Percentiles rank a stretch among this genome's conserved stretches.
Conservation (phyloP, 1,140 invertebrate species). For the Zaprionus gabonicus region DNA sequence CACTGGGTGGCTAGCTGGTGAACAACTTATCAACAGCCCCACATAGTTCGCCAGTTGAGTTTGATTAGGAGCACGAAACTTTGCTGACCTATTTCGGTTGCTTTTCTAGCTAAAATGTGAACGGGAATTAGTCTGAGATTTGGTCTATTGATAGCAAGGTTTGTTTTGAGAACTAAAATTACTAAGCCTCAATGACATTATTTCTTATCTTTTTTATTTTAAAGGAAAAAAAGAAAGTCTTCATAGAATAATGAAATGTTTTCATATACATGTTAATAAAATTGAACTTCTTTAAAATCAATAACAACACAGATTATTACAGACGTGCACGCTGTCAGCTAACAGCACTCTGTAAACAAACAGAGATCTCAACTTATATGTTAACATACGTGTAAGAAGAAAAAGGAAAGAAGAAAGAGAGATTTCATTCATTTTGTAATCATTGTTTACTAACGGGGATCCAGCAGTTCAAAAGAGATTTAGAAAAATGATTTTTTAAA, state of each 20-base stretch:
- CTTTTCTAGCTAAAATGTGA: not conserved
- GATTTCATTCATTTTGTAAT: too few species aligned
- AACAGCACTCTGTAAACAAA: not conserved
- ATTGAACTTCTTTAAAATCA: not conserved
- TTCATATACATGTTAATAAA: too few species aligned
- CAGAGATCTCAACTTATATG: too few species aligned
- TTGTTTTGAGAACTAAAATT: not conserved
- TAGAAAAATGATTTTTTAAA: too few species aligned
- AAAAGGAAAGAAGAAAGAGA: too few species aligned
- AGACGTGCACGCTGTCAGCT: too few species aligned
- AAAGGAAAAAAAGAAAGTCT: too few species aligned
- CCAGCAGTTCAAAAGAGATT: too few species aligned
- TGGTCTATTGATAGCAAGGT: not conserved
- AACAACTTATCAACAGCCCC: not conserved
- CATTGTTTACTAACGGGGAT: too few species aligned
- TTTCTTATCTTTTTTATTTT: too few species aligned
- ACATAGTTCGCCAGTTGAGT: not conserved
- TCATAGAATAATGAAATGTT: not conserved
- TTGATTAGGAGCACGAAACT: not conserved
- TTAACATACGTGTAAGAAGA: too few species aligned
- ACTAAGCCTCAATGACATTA: too few species aligned
- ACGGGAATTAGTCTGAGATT: not conserved
- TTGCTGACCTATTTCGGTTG: not conserved
- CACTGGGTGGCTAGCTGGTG: not conserved
- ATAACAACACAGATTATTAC: not conserved